Conservation (phyloP, 1,140 invertebrate species). For the Hylaeus volcanicus region DNA sequence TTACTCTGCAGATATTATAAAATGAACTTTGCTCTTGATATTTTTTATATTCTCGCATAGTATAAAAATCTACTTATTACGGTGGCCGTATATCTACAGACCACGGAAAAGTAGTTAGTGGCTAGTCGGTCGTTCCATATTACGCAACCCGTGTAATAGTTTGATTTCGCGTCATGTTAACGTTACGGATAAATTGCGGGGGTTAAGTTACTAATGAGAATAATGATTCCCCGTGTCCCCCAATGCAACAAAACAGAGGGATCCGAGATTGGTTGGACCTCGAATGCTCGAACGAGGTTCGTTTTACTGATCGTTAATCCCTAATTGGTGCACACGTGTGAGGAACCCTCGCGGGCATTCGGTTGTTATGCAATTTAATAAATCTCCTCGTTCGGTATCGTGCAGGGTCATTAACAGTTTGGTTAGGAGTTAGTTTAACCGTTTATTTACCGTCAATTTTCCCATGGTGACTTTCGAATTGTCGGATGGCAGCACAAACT, state of each 20-base stretch:
- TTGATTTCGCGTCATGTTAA: neutral
- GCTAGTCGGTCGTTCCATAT: no score
- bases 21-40: no score
- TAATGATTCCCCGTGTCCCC: conserved; percentile 27
- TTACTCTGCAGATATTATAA: no score
- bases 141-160: neutral
- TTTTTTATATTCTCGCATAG: no score
- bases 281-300: conserved; percentile 27
- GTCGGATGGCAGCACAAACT: no score
- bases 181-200: neutral
- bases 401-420: conserved; percentile 23
- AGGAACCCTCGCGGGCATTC: neutral
- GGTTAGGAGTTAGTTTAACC: no score
- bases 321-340: conserved; percentile 32
- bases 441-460: no score
- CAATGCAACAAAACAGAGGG: conserved; percentile 29
- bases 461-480: no score
- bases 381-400: conserved; percentile 20
- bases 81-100: no score
- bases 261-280: conserved; percentile 57
- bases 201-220: conserved; percentile 23
- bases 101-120: no score
- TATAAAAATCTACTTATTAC: no score
- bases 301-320: conserved; percentile 39
- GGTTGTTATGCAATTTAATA: conserved; percentile 28